Conservation (phyloP, 2,888 invertebrate species). For the Megaustenia siamemsis region DNA sequence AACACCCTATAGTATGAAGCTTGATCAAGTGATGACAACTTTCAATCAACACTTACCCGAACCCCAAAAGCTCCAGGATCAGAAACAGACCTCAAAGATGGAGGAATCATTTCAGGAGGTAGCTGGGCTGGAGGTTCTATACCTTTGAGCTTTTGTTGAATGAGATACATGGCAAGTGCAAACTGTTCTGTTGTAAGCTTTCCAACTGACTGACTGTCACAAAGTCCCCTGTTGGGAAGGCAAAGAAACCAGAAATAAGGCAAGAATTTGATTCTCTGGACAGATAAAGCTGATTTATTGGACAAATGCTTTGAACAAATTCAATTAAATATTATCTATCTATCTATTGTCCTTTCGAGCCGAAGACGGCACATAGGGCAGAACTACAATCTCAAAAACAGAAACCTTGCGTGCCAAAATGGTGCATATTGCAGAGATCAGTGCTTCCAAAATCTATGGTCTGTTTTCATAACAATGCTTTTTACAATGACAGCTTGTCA, state of each 20-base stretch:
- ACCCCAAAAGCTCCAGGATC: conserved; percentile 74
- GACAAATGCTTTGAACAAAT: too few species aligned
- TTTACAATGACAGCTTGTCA: too few species aligned
- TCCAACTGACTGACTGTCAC: conserved; percentile 93
- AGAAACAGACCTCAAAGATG: conserved; percentile 83
- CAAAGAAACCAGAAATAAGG: neutral
- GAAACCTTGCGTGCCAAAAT: too few species aligned
- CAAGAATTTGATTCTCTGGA: neutral
- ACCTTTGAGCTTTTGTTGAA: conserved; percentile 90
- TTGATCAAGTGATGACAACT: neutral
- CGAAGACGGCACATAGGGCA: too few species aligned
- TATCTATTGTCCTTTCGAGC: too few species aligned
- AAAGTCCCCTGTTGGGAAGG: conserved; percentile 87
- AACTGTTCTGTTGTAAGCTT: conserved; percentile 97
- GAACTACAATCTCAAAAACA: too few species aligned
- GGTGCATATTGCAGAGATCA: too few species aligned
- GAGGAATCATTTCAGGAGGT: conserved; percentile 92
- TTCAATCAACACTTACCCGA: conserved; percentile 61
- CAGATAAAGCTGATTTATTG: too few species aligned
- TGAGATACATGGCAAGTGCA: conserved; percentile 96
- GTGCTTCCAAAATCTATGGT: too few species aligned
- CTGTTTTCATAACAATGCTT: too few species aligned
- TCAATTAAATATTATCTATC: too few species aligned
- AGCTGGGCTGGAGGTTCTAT: conserved; percentile 90
- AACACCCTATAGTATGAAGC: too few species aligned